Conservation (phyloP, 2,888 invertebrate genomes). For the Hedya salicella region DNA sequence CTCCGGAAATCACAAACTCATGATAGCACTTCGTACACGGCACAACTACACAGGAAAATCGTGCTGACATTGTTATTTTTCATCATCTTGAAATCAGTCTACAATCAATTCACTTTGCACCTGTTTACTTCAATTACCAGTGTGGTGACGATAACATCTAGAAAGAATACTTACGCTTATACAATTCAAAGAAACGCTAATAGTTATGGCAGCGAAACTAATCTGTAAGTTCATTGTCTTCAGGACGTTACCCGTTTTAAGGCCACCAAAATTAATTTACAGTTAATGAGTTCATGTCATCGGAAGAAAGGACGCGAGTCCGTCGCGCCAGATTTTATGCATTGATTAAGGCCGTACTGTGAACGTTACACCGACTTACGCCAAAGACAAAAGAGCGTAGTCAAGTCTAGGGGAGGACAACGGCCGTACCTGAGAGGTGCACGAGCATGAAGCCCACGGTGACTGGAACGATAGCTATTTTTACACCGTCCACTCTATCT, state of each 20-base stretch:
- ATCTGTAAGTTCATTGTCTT: constrained; percentile 40
- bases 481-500: constrained; percentile 82
- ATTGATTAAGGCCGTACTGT: constrained; percentile 21
- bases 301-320: constrained; percentile 34
- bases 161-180: constrained; percentile 27
- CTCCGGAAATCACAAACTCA: not conserved
- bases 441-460: constrained; percentile 69
- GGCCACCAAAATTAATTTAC: constrained; percentile 34
- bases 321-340: constrained; percentile 26
- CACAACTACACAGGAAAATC: constrained; percentile 8
- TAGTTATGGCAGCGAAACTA: constrained; percentile 39
- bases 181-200: constrained; percentile 38
- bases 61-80: not conserved
- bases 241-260: constrained; percentile 33
- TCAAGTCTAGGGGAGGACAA: constrained; percentile 59
- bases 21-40: not conserved
- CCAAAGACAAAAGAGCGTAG: constrained; percentile 28
- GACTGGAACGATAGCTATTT: constrained; percentile 82
- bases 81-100: not conserved
- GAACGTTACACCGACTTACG: constrained; percentile 11
- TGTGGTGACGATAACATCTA: not conserved
- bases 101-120: constrained; percentile 3
- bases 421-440: constrained; percentile 82
- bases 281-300: constrained; percentile 39
- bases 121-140: constrained; percentile 1